These are phyloP conservation scores for Catostomus latipinnis DNA, from an alignment of 2,797 vertebrate species.

Conservation along the genomic window DNA sequence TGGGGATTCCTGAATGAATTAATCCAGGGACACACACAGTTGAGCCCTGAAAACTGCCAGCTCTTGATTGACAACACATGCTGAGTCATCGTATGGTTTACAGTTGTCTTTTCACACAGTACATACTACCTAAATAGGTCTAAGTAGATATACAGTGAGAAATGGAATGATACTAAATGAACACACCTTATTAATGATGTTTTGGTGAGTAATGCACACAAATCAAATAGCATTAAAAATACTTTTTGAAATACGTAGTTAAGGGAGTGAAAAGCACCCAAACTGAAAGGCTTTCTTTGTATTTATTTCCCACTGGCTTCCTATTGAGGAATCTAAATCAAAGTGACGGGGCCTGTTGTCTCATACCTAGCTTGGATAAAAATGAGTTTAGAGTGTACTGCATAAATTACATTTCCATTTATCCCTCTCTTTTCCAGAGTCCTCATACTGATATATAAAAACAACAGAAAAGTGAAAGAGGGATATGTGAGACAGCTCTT, in stretches of 20 bases:
- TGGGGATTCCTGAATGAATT: conserved; percentile 35
- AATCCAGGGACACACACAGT: neutral
- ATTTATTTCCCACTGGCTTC: neutral
- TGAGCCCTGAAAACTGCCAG: conserved; percentile 20
- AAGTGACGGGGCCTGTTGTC: neutral
- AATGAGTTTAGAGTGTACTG: neutral
- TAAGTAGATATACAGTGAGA: neutral
- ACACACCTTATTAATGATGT: neutral
- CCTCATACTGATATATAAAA: conserved; percentile 12
- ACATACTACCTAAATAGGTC: neutral
- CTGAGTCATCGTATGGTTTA: conserved; percentile 39
- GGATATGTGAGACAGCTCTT: neutral
- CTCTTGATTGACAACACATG: conserved; percentile 20
- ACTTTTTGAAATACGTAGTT: no score
- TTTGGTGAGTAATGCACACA: no score
- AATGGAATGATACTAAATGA: neutral
- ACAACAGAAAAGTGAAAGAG: conserved; percentile 9
- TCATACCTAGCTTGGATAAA: neutral
- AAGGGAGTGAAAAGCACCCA: no score
- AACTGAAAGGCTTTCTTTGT: neutral
- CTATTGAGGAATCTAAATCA: neutral
- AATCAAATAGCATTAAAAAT: no score
- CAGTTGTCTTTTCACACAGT: neutral
- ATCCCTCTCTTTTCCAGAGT: conserved; percentile 10
- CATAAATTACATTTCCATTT: conserved; percentile 9